Evolutionary conservation across 2,113 vertebrate genomes (phyloP).

Genomic region (Talpa occidentalis): DNA sequence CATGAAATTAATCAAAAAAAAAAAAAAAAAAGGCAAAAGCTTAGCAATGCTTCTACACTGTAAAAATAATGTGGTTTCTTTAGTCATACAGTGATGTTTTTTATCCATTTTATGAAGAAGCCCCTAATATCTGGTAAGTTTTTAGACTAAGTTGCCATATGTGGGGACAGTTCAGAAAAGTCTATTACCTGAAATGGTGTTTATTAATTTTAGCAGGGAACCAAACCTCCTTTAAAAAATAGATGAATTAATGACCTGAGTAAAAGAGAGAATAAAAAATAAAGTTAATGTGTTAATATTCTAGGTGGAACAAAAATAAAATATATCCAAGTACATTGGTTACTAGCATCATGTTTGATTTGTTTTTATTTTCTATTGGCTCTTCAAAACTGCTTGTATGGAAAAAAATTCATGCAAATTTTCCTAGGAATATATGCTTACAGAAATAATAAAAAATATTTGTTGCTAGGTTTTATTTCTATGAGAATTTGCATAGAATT

Average conservation of each 20-base stretch:
- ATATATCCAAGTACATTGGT: background rate
- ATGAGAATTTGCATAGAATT: background rate
- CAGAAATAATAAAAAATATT: background rate
- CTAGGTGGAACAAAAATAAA: background rate
- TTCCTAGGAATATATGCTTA: background rate
- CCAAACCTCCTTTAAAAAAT: background rate
- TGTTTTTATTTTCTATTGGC: background rate
- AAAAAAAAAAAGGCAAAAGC: conserved; percentile 86
- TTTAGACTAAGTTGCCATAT: conserved; percentile 55
- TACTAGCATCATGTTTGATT: background rate
- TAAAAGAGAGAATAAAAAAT: conserved; percentile 47
- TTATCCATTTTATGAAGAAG: conserved; percentile 79
- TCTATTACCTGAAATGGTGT: conserved; percentile 58
- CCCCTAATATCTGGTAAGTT: conserved; percentile 63
- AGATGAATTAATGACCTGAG: background rate
- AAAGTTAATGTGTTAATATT: conserved; percentile 12
- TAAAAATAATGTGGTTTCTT: conserved; percentile 88
- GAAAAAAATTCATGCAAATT: background rate
- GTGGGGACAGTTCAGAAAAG: conserved; percentile 62
- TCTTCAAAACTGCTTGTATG: background rate
- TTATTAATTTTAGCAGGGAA: conserved; percentile 47
- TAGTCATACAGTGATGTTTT: conserved; percentile 81
- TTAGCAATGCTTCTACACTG: conserved; percentile 87
- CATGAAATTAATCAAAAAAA: conserved; percentile 96
- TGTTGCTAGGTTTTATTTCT: background rate